Base-by-base conservation (phyloP, 64 coral and sea anemone genomes). In the Dendrophyllia cribrosa region DNA sequence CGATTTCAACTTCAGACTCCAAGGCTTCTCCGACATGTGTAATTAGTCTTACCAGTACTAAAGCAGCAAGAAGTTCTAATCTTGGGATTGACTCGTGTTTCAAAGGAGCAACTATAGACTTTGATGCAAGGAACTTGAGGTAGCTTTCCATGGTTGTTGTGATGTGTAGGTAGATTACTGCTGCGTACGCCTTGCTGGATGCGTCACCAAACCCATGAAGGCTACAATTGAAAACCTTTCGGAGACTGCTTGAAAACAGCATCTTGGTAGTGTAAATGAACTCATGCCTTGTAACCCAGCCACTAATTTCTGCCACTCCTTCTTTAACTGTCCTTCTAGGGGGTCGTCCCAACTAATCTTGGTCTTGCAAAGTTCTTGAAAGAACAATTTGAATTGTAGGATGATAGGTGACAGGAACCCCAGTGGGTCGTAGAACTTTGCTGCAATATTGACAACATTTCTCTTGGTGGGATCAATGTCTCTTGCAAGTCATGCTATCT, bases 151-250 rank as follows among this genome's bases (percentile, higher is more conserved):
- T 25, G 63, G 85, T 73, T 53, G 68, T 88, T 9, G 47, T 21
- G 13, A 88, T 15, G 14, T 72, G 43, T 6, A 88, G 87, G 72
- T 88, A 88, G 43, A 76, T 24, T 10, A 88, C 71, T 45, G 72
- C 71, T 22, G 15, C 58, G 20, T 89, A 89, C 6, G 72, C 87
- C 46, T 48, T 73, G 4, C 58, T 80, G 4, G 63, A 80, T 44
- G 88, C 45, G 58, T 90, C 76, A 50, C 88, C 77, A 43, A 90
- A 90, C 5, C 88, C 88, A 70, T 90, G 63, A 21, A 80, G 20
- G 11, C 34, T 23, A 49, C 63, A 88, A 6, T n/a, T 51, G 16
- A 48, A 3, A 52, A 89, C 51, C 45, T 23, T 4, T 82, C 23
- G 16, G 46, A 4, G 53, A 82, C 58, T 45, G 25, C 76, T 59